Base-by-base conservation (phyloP, 2,888 invertebrate genomes). In the Listrodromus nycthemerus region DNA sequence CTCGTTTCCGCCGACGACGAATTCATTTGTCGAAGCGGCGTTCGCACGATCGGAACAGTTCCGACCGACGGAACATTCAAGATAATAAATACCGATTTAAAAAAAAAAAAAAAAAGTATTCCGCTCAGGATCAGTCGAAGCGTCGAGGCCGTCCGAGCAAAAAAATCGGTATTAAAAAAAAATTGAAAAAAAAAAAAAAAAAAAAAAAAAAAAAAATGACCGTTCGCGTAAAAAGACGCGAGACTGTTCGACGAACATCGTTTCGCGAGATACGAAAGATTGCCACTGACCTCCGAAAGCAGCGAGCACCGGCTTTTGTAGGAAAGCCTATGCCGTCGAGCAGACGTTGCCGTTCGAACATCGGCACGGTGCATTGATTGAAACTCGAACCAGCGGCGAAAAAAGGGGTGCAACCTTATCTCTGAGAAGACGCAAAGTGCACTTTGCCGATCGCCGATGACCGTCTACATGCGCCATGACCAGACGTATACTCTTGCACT, bases 381-480 rank as follows among this genome's bases (percentile, higher is more conserved):
- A 91, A 93, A 93, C 85, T 88, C 90, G 90, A 93, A 91, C 92
- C 91, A 92, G 89, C 77, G 8, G 33, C 19, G 61, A 91, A 37
- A 65, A 84, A 80, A 91, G 90, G 93, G 93, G 92, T 93, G 93
- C 90, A 92, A 93, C 91, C 87, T 88, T 91, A 92, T 92, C 90
- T 89, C 82, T 50, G 76, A 75, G 77, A 77, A 86, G 85, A 87
- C 88, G 84, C 89, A 86, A 85, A 87, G 84, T 77, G 83, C 85
- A 79, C 83, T 85, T 86, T 88, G 83, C 86, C 75, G 33, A 3
- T 19, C 33, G 33, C 7, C 24, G 21, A 52, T 69, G 69, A 61
- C 45, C 76, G 77, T 33, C 66, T 48, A 65, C 52, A 66, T 67
- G 73, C 69, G 55, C 61, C 41, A 19, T 48, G 24, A 48, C 45